These are phyloP conservation scores for Struthio camelus DNA, from an alignment of 2,113 vertebrate genomes.

Conservation along the genomic window DNA sequence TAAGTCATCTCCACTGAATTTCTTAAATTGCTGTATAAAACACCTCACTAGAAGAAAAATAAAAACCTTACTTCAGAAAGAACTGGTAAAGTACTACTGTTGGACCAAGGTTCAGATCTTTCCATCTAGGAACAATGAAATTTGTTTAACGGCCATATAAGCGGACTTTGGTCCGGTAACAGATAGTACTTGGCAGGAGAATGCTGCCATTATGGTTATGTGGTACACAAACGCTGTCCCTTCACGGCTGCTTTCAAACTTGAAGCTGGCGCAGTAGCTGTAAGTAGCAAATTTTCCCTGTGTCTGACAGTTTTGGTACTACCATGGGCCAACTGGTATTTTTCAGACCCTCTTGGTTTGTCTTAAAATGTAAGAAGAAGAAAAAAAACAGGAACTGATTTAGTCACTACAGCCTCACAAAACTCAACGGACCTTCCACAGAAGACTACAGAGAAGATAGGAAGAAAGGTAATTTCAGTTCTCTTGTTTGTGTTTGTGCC, in stretches of 20 bases:
- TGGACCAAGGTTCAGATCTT: rapidly evolving
- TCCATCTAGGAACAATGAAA: not conserved
- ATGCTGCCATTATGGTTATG: not conserved
- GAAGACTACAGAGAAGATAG: not conserved
- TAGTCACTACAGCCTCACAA: not conserved
- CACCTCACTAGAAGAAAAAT: not conserved
- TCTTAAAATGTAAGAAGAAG: not conserved
- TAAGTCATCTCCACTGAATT: not conserved
- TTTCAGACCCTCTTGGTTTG: not conserved
- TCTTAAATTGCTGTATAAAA: not conserved
- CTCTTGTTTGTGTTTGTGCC: no score
- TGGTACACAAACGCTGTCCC: not conserved
- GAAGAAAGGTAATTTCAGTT: not conserved
- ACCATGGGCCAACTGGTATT: not conserved
- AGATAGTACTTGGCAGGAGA: not conserved
- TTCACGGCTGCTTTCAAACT: not conserved
- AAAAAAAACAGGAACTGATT: not conserved
- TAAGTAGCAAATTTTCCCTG: not conserved
- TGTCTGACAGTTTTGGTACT: not conserved
- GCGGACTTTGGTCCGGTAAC: not conserved
- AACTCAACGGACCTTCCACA: not conserved
- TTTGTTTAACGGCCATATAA: not conserved
- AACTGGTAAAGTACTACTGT: not conserved
- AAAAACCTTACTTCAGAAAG: not conserved
- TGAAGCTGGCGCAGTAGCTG: not conserved